phyloP scores from a whole-genome alignment of 2,113 vertebrate species.

The Leptobrachium ailaonicum region DNA sequence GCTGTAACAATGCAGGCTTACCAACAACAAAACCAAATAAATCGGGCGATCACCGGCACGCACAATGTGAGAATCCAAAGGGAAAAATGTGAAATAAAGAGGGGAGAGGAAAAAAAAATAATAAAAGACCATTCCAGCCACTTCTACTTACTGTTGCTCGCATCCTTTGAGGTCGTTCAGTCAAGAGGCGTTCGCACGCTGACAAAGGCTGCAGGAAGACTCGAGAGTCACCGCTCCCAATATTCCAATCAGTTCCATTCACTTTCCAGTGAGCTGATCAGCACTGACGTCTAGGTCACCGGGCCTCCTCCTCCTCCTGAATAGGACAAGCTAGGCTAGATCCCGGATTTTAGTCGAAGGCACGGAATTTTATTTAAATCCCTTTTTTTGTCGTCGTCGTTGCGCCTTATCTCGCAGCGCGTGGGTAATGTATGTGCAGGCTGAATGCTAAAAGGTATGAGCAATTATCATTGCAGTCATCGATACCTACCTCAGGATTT shows the following conservation, averaged over 20 bases:
- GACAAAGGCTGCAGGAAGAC: slow-evolving; percentile 64
- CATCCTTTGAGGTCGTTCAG: slow-evolving; percentile 83
- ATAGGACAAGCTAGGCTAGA: slow-evolving; percentile 56
- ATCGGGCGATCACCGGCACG: slow-evolving; percentile 49
- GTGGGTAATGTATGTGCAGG: slow-evolving; percentile 51
- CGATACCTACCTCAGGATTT: slow-evolving; percentile 65
- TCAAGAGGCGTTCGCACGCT: slow-evolving; percentile 75
- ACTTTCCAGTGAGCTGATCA: slow-evolving; percentile 59
- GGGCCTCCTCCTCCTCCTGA: slow-evolving; percentile 46
- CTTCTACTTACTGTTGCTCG: slow-evolving; percentile 85
- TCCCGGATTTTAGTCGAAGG: slow-evolving; percentile 16
- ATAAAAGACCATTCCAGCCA: slow-evolving; percentile 54
- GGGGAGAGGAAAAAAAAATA: neutral
- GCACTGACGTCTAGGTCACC: slow-evolving; percentile 54
- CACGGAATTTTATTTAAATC: slow-evolving; percentile 36
- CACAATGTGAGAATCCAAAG: slow-evolving; percentile 53
- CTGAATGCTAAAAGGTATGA: slow-evolving; percentile 61
- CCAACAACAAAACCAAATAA: slow-evolving; percentile 29
- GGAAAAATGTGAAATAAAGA: neutral
- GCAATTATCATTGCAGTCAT: slow-evolving; percentile 70
- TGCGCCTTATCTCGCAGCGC: slow-evolving; percentile 46
- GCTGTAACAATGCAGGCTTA: slow-evolving; percentile 8
- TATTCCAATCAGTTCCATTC: slow-evolving; percentile 63
- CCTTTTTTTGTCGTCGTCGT: neutral
- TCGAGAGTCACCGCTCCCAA: slow-evolving; percentile 64